Evolutionary conservation across 2,888 invertebrate species (phyloP).

Genomic region (Amblyjoppa proteus): DNA sequence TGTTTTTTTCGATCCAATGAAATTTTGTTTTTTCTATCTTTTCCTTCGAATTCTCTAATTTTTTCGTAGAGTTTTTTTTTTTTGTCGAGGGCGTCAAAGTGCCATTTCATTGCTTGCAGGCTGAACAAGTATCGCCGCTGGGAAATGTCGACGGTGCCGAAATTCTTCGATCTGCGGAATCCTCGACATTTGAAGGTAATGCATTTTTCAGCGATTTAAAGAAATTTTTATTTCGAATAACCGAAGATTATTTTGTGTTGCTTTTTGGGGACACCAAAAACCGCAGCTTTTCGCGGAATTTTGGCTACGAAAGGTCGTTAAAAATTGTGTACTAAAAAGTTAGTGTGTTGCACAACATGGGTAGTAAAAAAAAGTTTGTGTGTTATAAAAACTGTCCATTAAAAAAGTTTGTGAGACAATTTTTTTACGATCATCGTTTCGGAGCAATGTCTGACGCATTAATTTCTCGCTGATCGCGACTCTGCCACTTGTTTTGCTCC

Average conservation of each 20-base stretch:
- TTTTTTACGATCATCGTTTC: background rate
- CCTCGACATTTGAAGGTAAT: constrained; percentile 84
- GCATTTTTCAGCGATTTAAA: background rate
- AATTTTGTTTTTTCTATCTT: background rate
- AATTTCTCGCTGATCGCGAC: background rate
- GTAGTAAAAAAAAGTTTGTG: too few species aligned
- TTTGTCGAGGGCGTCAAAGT: background rate
- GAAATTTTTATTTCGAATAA: constrained; percentile 62
- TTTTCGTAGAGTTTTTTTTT: background rate
- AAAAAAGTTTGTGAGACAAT: too few species aligned
- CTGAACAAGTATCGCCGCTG: constrained; percentile 71
- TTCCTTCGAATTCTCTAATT: background rate
- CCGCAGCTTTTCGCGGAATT: too few species aligned
- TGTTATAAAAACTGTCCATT: too few species aligned
- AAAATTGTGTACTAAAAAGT: too few species aligned
- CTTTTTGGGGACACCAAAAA: too few species aligned
- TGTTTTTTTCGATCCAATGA: background rate
- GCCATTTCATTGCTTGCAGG: constrained; percentile 37
- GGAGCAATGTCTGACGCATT: background rate
- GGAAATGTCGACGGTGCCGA: constrained; percentile 77
- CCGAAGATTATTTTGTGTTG: too few species aligned
- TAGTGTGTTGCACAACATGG: too few species aligned
- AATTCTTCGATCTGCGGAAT: constrained; percentile 83
- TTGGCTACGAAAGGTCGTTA: too few species aligned
- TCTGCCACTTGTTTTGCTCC: background rate